Evolutionary conservation across 2,888 invertebrate genomes (phyloP).

Genomic region (Nomada ruficornis): DNA sequence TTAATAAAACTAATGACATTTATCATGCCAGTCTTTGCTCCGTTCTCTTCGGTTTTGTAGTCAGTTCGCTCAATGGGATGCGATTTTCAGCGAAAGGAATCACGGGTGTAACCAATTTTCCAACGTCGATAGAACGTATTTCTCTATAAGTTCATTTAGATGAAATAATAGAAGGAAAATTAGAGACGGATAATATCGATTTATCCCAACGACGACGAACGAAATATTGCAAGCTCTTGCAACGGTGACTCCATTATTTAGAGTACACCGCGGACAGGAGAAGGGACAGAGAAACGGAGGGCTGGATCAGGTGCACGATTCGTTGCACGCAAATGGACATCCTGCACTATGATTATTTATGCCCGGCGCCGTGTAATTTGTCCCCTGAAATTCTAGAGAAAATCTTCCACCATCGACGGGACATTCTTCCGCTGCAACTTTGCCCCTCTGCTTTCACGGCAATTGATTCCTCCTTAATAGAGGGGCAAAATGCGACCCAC

Average conservation of each 20-base stretch:
- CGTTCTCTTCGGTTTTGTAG: neutral
- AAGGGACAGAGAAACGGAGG: neutral
- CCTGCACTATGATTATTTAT: slow-evolving; percentile 60
- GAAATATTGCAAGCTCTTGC: slow-evolving; percentile 44
- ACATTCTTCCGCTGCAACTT: neutral
- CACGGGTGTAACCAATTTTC: slow-evolving; percentile 6
- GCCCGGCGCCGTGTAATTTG: slow-evolving; percentile 34
- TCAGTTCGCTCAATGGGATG: neutral
- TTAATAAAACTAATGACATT: slow-evolving; percentile 24
- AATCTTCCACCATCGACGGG: neutral
- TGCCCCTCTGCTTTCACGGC: too few relatives aligned
- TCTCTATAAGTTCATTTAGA: neutral
- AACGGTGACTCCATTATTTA: slow-evolving; percentile 23
- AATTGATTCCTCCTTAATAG: too few relatives aligned
- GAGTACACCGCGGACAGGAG: slow-evolving; percentile 6
- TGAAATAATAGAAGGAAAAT: neutral
- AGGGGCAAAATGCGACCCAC: too few relatives aligned
- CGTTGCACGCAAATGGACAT: slow-evolving; percentile 57
- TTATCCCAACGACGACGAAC: slow-evolving; percentile 46
- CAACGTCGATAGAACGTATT: neutral
- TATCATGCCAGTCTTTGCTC: slow-evolving; percentile 11
- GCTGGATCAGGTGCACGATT: slow-evolving; percentile 59
- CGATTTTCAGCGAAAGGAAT: neutral
- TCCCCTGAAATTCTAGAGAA: slow-evolving; percentile 13
- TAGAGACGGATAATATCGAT: slow-evolving; percentile 46